These are phyloP conservation scores for Merops nubicus DNA, from an alignment of 2,113 vertebrate genomes.

Conservation along the genomic window DNA sequence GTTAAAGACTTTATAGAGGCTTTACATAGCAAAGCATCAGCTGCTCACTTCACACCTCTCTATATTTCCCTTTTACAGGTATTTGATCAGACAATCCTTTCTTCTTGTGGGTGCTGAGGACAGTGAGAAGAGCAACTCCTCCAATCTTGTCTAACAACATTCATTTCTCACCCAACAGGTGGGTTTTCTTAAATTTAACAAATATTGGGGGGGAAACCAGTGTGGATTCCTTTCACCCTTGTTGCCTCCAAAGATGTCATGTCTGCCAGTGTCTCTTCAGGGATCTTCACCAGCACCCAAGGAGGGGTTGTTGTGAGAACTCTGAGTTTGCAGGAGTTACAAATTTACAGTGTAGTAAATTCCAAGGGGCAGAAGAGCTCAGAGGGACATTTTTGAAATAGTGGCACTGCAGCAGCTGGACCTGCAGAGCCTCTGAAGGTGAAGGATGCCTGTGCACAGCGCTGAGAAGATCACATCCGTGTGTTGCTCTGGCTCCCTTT, in stretches of 20 bases:
- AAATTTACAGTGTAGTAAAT: neutral
- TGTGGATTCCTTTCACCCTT: neutral
- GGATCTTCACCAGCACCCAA: neutral
- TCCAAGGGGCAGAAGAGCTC: neutral
- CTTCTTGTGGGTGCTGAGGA: neutral
- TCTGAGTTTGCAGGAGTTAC: neutral
- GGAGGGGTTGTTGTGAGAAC: too few species aligned
- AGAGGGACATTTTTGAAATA: neutral
- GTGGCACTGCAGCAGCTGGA: neutral
- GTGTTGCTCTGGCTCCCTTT: neutral
- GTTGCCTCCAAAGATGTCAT: accelerated
- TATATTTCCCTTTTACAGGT: neutral
- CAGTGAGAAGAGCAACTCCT: neutral
- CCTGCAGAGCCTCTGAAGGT: accelerated
- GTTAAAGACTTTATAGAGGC: accelerated
- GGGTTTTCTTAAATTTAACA: neutral
- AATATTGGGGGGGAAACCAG: neutral
- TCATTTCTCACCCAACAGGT: neutral
- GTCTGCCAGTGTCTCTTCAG: neutral
- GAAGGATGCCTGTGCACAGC: neutral
- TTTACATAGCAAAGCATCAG: neutral
- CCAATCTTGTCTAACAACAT: neutral
- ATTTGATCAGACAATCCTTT: too few species aligned
- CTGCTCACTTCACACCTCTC: neutral
- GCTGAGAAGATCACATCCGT: neutral